Evolutionary conservation across 92 coral and sea anemone species (phyloP).

Genomic region (Paramuricea clavata): DNA sequence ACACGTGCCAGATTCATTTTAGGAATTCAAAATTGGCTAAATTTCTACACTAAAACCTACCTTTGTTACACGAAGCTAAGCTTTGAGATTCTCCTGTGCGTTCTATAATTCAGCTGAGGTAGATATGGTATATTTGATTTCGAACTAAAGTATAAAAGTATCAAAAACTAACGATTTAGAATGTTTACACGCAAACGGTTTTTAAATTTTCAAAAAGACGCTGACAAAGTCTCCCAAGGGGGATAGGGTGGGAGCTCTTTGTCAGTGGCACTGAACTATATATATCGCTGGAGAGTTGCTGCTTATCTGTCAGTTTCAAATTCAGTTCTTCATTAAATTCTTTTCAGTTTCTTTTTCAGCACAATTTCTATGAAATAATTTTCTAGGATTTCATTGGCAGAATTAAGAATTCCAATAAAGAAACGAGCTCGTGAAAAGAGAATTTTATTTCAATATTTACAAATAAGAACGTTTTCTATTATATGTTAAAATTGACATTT

Average conservation of each 20-base stretch:
- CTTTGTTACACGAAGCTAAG: background rate
- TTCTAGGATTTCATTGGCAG: too few relatives aligned
- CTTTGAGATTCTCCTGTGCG: background rate
- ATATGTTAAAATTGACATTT: slow-evolving; percentile 5
- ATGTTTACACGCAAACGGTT: background rate
- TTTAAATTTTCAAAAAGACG: slow-evolving; percentile 14
- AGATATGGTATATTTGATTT: too few relatives aligned
- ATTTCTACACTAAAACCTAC: background rate
- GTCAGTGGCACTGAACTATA: too few relatives aligned
- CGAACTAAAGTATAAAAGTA: background rate
- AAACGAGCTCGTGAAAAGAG: background rate
- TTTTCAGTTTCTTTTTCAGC: too few relatives aligned
- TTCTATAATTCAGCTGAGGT: too few relatives aligned
- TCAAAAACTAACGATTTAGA: background rate
- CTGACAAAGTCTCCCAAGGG: slow-evolving; percentile 11
- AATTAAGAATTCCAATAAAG: too few relatives aligned
- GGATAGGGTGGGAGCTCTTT: background rate
- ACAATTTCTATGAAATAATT: too few relatives aligned
- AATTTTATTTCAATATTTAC: slow-evolving; percentile 46
- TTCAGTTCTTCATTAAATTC: too few relatives aligned
- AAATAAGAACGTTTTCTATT: slow-evolving; percentile 26
- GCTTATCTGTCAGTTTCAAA: too few relatives aligned
- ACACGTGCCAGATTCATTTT: background rate
- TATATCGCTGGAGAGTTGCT: too few relatives aligned
- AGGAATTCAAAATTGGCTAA: background rate